These are phyloP conservation scores for Drosophila falleni DNA, from an alignment of 2,888 invertebrate genomes.

Conservation along the genomic window DNA sequence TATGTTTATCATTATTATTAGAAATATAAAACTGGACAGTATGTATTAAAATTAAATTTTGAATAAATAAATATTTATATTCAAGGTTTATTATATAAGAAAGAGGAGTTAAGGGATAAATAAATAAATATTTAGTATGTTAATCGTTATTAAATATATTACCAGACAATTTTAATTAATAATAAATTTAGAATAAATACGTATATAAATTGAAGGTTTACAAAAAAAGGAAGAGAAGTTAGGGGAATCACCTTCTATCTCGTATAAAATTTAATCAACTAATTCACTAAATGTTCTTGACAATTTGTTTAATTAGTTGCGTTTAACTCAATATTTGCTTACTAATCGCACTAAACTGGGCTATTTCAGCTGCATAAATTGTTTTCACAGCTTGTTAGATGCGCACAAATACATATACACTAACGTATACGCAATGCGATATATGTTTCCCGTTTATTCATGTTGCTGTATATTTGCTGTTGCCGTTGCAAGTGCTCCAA, in stretches of 20 bases:
- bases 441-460: slow-evolving; percentile 20
- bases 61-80: too few species aligned
- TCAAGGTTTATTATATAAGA: too few species aligned
- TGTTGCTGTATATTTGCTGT: slow-evolving; percentile 13
- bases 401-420: not conserved
- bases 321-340: slow-evolving; percentile 15
- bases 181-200: not conserved
- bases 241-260: too few species aligned
- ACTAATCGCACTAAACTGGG: slow-evolving; percentile 18
- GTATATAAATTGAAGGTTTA: not conserved
- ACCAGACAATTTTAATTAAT: too few species aligned
- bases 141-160: too few species aligned
- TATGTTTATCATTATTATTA: too few species aligned
- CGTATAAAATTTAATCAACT: not conserved
- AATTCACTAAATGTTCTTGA: slow-evolving; percentile 5
- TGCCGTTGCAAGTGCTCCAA: slow-evolving; percentile 33
- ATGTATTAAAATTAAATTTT: too few species aligned
- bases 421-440: not conserved
- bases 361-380: slow-evolving; percentile 47
- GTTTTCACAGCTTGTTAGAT: slow-evolving; percentile 55
- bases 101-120: too few species aligned
- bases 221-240: too few species aligned
- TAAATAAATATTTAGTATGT: too few species aligned
- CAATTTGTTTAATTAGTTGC: slow-evolving; percentile 2
- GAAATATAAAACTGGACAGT: too few species aligned